Conservation (phyloP, 2,797 vertebrate species). For the Euphonia xanthogaster region DNA sequence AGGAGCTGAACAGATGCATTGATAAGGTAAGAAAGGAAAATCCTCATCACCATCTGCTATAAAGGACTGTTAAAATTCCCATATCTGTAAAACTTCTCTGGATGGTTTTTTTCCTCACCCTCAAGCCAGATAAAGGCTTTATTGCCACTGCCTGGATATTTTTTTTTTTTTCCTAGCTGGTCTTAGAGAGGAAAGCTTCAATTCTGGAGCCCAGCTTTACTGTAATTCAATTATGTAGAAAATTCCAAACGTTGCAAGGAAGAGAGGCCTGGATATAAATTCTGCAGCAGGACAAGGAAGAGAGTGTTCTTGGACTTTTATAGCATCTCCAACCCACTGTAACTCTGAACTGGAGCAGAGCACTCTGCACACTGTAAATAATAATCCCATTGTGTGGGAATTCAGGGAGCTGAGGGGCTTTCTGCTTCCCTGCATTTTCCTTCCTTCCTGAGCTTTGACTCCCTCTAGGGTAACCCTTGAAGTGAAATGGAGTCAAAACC, state of each 20-base stretch:
- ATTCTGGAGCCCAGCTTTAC: neutral
- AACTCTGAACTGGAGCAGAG: neutral
- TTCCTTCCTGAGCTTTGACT: neutral
- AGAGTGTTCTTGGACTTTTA: neutral
- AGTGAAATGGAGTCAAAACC: neutral
- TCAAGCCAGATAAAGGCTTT: neutral
- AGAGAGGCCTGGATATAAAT: neutral
- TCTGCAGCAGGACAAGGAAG: neutral
- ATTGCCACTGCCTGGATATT: neutral
- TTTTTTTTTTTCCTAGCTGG: neutral
- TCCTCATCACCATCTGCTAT: rapidly evolving
- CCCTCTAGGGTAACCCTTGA: neutral
- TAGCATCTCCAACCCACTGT: neutral
- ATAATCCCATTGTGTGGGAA: neutral
- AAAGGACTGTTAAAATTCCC: neutral
- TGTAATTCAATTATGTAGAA: neutral
- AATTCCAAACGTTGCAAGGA: neutral
- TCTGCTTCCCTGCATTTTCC: neutral
- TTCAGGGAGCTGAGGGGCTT: neutral
- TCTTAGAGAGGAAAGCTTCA: neutral
- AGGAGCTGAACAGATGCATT: slow-evolving; percentile 76
- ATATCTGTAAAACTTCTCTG: neutral
- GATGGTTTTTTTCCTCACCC: neutral
- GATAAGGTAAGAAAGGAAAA: slow-evolving; percentile 74
- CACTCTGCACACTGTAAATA: neutral